Base-by-base conservation (phyloP, 2,113 vertebrate species). In the Cavia porcellus region DNA sequence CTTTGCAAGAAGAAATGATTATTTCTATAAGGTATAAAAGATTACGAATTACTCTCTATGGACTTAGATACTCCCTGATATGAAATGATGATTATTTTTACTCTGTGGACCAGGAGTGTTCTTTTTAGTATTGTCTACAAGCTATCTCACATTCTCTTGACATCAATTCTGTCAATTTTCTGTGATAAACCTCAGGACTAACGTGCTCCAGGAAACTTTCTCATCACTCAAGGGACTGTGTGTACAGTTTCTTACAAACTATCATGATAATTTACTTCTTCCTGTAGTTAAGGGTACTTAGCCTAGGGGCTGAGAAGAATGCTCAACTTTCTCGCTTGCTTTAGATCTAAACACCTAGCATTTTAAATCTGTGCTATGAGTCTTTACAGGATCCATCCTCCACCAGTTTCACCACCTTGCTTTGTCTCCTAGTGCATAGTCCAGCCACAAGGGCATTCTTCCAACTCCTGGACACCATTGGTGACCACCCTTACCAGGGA, bases 1-100 rank as follows among this genome's bases (percentile, higher is more conserved):
- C 80, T 91, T 88, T 86, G 9, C 32, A 82, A 96, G n/a, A 72
- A 86, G 50, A 89, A 91, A 57, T 52, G 89, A 94, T 70, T 72
- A 62, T 91, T 92, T 84, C 14, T 72, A 7, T n/a, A 12, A 28
- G 9, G 22, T 9, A 35, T 15, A 84, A 38, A 79, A 24, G 30
- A 81, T 45, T 72, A 35, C 35, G 45, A 70, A 5, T 89, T 96
- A 19, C 8, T 77, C 30, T 47, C 79, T 85, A 13, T 14, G 55
- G 83, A 70, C 32, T 91, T 82, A 83, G n/a, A 24, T 89, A 50
- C 30, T 64, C 1, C 45, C 38, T 57, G 7, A 74, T 59, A 59
- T 9, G 7, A 17, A 86, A 64, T 5, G 11, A 30, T 55, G n/a
- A 35, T 80, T 45, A 38, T 68, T 86, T 74, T 62, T 30, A 68